These are phyloP conservation scores for Salvator merianae DNA, from an alignment of 2,113 vertebrate species.

Conservation along the genomic window DNA sequence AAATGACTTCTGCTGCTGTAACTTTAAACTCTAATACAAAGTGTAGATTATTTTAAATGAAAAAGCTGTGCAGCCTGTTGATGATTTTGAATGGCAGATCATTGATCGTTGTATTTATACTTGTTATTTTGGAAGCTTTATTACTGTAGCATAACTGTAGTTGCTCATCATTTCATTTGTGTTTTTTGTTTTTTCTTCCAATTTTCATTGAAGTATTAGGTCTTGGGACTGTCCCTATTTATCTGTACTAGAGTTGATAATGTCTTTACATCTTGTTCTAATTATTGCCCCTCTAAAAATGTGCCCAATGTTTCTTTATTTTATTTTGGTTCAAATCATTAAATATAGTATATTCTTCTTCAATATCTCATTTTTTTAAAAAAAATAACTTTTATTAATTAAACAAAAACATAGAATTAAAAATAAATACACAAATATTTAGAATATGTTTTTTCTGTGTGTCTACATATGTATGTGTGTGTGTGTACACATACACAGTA, in stretches of 20 bases:
- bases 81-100: background rate
- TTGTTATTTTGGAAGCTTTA: too few species aligned
- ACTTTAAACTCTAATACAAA: background rate
- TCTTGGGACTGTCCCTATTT: background rate
- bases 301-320: background rate
- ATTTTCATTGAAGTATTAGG: background rate
- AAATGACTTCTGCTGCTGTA: background rate
- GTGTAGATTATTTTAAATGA: background rate
- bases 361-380: background rate
- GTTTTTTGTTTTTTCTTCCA: background rate
- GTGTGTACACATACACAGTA: background rate
- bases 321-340: background rate
- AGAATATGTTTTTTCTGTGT: too few species aligned
- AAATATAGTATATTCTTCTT: background rate
- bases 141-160: too few species aligned
- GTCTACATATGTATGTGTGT: background rate
- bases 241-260: background rate
- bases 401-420: too few species aligned
- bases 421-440: too few species aligned
- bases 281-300: too few species aligned
- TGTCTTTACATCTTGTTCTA: background rate
- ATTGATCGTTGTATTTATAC: background rate
- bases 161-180: too few species aligned
- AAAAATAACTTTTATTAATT: too few species aligned
- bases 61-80: background rate